Conservation (phyloP, 2,888 invertebrate species). For the Drosophila kuntzei region DNA sequence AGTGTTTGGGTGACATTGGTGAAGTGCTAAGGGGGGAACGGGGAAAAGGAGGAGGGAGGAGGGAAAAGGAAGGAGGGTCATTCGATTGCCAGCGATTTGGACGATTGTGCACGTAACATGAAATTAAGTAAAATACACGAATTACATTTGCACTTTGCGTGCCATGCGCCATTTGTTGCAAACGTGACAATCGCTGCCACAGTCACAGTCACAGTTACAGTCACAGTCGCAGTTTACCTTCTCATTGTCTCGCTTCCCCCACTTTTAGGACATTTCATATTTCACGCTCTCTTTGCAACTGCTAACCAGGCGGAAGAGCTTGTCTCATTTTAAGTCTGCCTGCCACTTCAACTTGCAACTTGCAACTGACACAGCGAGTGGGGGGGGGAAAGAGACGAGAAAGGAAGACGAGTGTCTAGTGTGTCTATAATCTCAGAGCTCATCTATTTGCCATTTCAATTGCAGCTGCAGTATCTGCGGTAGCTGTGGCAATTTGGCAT, state of each 20-base stretch:
- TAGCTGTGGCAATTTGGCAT: slow-evolving; percentile 7
- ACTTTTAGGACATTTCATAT: slow-evolving; percentile 62
- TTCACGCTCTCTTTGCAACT: slow-evolving; percentile 42
- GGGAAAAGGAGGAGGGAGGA: neutral
- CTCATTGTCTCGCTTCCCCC: too few relatives aligned
- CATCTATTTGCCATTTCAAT: slow-evolving; percentile 50
- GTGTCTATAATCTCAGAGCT: slow-evolving; percentile 42
- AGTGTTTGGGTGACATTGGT: neutral
- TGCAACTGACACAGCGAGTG: neutral
- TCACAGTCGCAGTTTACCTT: slow-evolving; percentile 17
- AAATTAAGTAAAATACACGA: slow-evolving; percentile 81
- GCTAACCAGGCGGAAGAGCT: slow-evolving; percentile 27
- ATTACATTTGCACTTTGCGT: slow-evolving; percentile 81
- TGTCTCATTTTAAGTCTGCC: slow-evolving; percentile 24
- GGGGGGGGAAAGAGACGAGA: neutral
- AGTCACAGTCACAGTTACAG: slow-evolving; percentile 28
- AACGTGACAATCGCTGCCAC: slow-evolving; percentile 74
- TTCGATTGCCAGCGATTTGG: slow-evolving; percentile 72
- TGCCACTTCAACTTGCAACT: slow-evolving; percentile 14
- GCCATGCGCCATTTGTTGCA: slow-evolving; percentile 81
- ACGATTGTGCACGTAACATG: slow-evolving; percentile 80
- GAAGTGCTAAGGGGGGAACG: too few relatives aligned
- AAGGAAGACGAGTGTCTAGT: slow-evolving; percentile 2
- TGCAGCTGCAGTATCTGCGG: slow-evolving; percentile 19
- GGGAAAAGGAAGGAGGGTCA: slow-evolving; percentile 1